Evolutionary conservation across 2,888 invertebrate species (phyloP), one percentile per base, ranked within the genome.

Genomic region (Sinelater perroti): DNA sequence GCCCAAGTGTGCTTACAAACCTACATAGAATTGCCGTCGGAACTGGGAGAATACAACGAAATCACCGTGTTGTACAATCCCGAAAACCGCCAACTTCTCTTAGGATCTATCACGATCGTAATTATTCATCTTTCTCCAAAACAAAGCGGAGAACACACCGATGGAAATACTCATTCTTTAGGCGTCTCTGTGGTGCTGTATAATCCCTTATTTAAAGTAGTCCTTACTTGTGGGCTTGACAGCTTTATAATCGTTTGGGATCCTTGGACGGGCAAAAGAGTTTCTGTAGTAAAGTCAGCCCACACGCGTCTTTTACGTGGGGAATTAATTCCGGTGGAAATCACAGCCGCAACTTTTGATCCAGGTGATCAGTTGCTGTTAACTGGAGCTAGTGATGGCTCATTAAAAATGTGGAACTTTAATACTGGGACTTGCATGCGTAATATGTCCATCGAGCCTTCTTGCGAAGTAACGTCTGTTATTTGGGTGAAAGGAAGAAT

Each of bases 161-260:
- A 91, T 77, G 90, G 91, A 4, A 85, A 82, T 40, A 75, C 77
- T 0, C 78, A 78, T 64, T 73, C 85, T 1, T 82, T 85, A 49
- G 84, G 88, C 4, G 84, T 93, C 35, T 86, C 89, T n/a, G 84
- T 83, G 21, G 82, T 90, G 4, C 80, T 93, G 1, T 92, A 90
- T 75, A 93, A 92, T 78, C 84, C 85, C 10, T 81, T 91, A 1
- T 93, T 89, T 63, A 84, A 88, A 72, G 82, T 85, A 61, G 81
- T 93, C 61, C 84, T 93, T 53, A 89, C 91, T 0, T 90, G 88
- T 47, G 91, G 92, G 51, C 79, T 87, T 73, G 92, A 91, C 71
- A 91, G 92, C 62, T 87, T 85, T 61, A 90, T 94, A 56, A 89
- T 90, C 65, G 87, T 89, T 16, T 94, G 93, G 93, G 87, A 92